These are phyloP conservation scores for Crambe crambe DNA, from an alignment of 37 sponge, comb jelly and placozoan genomes.

Conservation along the genomic window DNA sequence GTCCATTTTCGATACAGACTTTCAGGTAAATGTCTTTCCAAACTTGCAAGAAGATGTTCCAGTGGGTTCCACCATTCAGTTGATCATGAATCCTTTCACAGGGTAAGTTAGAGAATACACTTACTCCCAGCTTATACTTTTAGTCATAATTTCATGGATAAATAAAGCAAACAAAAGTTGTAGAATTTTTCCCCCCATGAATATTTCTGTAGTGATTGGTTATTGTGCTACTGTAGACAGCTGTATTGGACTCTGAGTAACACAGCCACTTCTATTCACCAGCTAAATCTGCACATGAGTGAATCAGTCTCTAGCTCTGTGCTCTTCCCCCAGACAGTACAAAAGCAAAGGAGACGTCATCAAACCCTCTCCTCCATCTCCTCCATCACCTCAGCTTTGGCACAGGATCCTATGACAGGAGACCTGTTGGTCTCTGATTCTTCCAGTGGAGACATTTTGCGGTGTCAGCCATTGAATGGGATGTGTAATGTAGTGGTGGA, in stretches of 20 bases:
- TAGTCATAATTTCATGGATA: too few species aligned
- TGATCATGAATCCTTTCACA: slow-evolving; percentile 36
- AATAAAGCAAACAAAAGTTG: too few species aligned
- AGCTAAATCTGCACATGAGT: neutral
- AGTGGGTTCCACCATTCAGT: neutral
- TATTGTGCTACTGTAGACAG: neutral
- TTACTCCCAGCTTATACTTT: too few species aligned
- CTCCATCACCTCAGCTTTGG: slow-evolving; percentile 17
- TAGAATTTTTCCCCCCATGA: too few species aligned
- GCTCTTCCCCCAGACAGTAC: neutral
- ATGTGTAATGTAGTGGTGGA: neutral
- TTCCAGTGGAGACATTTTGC: slow-evolving; percentile 40
- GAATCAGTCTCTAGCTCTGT: neutral
- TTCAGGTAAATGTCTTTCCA: neutral
- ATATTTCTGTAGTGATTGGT: too few species aligned
- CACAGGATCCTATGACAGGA: slow-evolving; percentile 40
- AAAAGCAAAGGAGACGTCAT: neutral
- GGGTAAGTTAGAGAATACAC: slow-evolving; percentile 15
- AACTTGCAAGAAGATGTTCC: neutral
- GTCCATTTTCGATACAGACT: neutral
- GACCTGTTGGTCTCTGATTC: slow-evolving; percentile 35
- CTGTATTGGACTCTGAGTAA: slow-evolving; percentile 23
- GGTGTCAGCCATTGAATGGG: slow-evolving; percentile 6
- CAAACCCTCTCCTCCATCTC: neutral
- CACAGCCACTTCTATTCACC: slow-evolving; percentile 7